Conservation (phyloP, 2,797 vertebrate species). For the Phrynocephalus guinanensis region DNA sequence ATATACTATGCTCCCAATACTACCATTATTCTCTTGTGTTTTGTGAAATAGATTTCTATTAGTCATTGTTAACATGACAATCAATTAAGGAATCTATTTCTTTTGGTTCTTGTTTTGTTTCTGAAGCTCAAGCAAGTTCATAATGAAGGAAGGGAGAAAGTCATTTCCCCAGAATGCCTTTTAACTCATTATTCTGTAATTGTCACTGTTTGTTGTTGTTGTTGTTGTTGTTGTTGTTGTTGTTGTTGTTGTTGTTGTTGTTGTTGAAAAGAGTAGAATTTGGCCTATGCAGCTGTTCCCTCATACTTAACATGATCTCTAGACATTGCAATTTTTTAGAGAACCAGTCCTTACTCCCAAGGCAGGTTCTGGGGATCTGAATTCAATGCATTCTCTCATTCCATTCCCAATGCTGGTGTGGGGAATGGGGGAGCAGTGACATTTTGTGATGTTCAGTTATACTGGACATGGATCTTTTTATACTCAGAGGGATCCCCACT, state of each 20-base stretch:
- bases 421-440: too few relatives aligned
- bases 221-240: background rate
- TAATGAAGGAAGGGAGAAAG: background rate
- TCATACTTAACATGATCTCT: background rate
- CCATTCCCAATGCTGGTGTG: background rate
- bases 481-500: background rate
- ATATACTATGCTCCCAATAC: too few relatives aligned
- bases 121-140: background rate
- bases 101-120: background rate
- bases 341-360: background rate
- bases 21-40: background rate
- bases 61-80: background rate
- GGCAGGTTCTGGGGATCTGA: background rate
- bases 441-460: background rate
- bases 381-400: background rate
- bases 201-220: background rate
- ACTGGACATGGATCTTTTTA: background rate
- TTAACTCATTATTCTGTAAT: background rate
- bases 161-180: background rate
- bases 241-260: background rate
- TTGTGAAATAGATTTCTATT: background rate
- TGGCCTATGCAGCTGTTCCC: background rate
- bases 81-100: background rate
- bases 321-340: background rate
- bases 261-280: background rate